phyloP scores from a whole-genome alignment of 2,797 vertebrate genomes.

The Lemur catta region DNA sequence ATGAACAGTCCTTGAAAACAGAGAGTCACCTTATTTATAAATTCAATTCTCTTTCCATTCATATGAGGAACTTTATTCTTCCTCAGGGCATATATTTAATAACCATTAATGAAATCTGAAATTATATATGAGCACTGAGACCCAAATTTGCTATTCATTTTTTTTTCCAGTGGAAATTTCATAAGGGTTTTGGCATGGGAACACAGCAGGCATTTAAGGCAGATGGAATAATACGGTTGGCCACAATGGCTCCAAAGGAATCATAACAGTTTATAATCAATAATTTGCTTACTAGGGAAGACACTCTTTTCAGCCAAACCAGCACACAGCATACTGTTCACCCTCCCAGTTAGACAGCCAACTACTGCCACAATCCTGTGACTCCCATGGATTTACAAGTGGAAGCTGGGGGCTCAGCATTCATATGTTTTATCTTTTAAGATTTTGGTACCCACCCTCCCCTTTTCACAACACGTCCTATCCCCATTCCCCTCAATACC shows the following conservation, averaged over 20 bases:
- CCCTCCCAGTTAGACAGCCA: not conserved
- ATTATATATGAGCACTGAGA: constrained; percentile 80
- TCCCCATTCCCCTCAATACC: not conserved
- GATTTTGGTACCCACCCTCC: constrained; percentile 3
- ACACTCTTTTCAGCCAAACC: constrained; percentile 61
- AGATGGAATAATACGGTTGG: constrained; percentile 76
- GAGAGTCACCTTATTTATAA: constrained; percentile 72
- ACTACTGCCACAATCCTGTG: not conserved
- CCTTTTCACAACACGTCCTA: not conserved
- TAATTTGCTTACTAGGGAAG: constrained; percentile 79
- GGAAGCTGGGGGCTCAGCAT: not conserved
- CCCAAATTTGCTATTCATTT: constrained; percentile 77
- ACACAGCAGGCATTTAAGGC: constrained; percentile 73
- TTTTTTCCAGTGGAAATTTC: constrained; percentile 80
- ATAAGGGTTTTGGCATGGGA: constrained; percentile 81
- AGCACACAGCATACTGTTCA: not conserved
- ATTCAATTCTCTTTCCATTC: constrained; percentile 73
- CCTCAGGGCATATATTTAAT: constrained; percentile 72
- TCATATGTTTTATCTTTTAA: constrained; percentile 51
- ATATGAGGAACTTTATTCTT: constrained; percentile 70
- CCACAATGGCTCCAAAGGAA: constrained; percentile 80
- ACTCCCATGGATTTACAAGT: not conserved
- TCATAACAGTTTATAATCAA: constrained; percentile 81
- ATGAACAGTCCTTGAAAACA: constrained; percentile 57
- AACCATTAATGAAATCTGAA: constrained; percentile 80